Evolutionary conservation across 2,113 vertebrate genomes (phyloP), one percentile per base, ranked within the genome.

Genomic region (Piaya cayana): DNA sequence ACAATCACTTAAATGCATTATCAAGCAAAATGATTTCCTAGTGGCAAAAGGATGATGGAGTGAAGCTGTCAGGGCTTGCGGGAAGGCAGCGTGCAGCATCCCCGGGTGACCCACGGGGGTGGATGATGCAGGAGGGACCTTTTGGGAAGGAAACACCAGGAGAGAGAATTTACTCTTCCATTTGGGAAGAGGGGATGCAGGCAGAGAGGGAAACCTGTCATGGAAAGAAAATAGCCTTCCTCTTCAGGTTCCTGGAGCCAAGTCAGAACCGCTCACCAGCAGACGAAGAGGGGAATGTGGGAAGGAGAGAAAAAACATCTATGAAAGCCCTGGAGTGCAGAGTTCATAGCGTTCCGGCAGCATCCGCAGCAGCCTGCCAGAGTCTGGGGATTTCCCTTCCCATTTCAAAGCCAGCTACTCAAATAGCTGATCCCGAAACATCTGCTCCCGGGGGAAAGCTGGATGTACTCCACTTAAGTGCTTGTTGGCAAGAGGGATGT

Each of bases 31-130:
- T 22, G 21, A 69, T 87, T 96, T 96, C 92, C 95, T 89, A 82
- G 92, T 84, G 91, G 90, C 70, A 84, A 82, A 92, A 88, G 74
- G 77, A 84, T 89, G 93, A 92, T 75, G 90, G 67, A 94, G 86
- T 16, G 86, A 50, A 91, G 82, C 82, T 6, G 2, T 45, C 79
- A 11, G 79, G 63, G 67, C 36, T 52, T 21, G 80, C 0, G 8
- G 68, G 72, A 65, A 88, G 49, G 82, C 47, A 2, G 90, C 16
- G 4, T 1, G 2, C 43, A 26, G 34, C 39, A 8, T 47, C 53
- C 77, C 45, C 0, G 0, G 21, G 42, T 76, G 26, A 49, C 11
- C 27, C 49, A 9, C 18, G 42, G 49, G 39, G 37, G 62, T 8
- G 70, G 81, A 25, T 22, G 12, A 50, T 70, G 55, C 52, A 70